Conservation (phyloP, 2,797 vertebrate genomes). For the Sebastes itinus region DNA sequence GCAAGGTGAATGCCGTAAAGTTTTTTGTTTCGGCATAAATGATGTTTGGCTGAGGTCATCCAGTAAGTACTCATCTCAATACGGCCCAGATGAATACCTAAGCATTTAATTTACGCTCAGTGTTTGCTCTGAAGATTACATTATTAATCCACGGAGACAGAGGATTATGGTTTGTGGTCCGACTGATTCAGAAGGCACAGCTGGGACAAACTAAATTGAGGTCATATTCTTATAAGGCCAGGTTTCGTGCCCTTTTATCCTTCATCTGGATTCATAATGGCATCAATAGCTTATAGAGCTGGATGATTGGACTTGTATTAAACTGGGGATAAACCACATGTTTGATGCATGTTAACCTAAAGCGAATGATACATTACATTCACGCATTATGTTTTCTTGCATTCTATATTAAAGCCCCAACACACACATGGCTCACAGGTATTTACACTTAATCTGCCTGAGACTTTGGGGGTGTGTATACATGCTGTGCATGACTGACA, state of each 20-base stretch:
- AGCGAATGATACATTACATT: not conserved
- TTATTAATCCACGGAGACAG: slow-evolving; percentile 66
- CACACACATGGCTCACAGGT: not conserved
- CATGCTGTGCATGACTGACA: not conserved
- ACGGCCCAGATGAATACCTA: slow-evolving; percentile 56
- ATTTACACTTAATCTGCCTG: not conserved
- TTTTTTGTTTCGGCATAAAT: slow-evolving; percentile 45
- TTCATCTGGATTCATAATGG: slow-evolving; percentile 31
- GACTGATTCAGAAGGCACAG: slow-evolving; percentile 44
- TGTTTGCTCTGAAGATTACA: slow-evolving; percentile 72
- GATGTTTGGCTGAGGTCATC: slow-evolving; percentile 45
- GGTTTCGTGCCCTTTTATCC: slow-evolving; percentile 51
- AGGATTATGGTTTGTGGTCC: slow-evolving; percentile 63
- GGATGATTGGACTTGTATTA: slow-evolving; percentile 24
- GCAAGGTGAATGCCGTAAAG: slow-evolving; percentile 47
- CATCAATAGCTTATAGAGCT: slow-evolving; percentile 1
- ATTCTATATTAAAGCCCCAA: not conserved
- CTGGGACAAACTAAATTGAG: slow-evolving; percentile 64
- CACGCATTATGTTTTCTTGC: not conserved
- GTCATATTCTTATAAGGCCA: slow-evolving; percentile 52
- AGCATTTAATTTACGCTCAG: slow-evolving; percentile 62
- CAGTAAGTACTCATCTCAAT: slow-evolving; percentile 33
- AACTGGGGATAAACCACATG: slow-evolving; percentile 6
- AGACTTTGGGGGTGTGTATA: not conserved
- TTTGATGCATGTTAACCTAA: not conserved